Base-by-base conservation (phyloP, 2,113 vertebrate species). In the Strix uralensis region DNA sequence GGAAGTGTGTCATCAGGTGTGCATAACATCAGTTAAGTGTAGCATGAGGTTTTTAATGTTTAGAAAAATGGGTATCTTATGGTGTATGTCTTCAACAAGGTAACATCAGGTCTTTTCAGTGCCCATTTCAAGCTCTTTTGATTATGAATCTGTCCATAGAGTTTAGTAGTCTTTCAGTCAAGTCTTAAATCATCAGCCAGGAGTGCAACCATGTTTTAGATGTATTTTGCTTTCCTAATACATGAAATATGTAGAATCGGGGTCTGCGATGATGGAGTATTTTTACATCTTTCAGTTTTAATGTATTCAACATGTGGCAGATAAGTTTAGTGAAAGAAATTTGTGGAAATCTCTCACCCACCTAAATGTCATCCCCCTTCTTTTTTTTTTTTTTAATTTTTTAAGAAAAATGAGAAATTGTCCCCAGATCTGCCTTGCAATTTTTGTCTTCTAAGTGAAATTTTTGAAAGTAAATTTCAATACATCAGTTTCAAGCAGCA, bases 221-320 rank as follows among this genome's bases (percentile, higher is more conserved):
- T 67, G 40, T 88, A 88, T 91, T 97, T 98, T 52, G 44, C 97
- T 96, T 95, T 96, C 79, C 81, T 93, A 92, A 94, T 93, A 86
- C 81, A 73, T 92, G 94, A 91, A 94, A 97, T 78, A 54, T 58
- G 58, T 91, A 36, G 36, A 95, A 80, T 75, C 2, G 11, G 91
- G 78, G 83, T 71, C 88, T 95, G n/a, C 49, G 30, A 93, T 42
- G 94, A 25, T 40, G 89, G 58, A 96, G 44, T 71, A 81, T 74
- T 72, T 70, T 88, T 65, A 55, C 36, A 29, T 84, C 21, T 72
- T 88, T 79, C 20, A 81, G 21, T 47, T 92, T 81, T 75, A 88
- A 72, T 8, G 3, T 52, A 51, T 27, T 40, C 32, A 40, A n/a
- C 10, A 12, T 65, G 65, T 73, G 66, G 46, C 38, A 67, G 5